Evolutionary conservation across 2,888 invertebrate genomes (phyloP), one percentile per base, ranked within the genome.

Genomic region (Conistra vaccinii): DNA sequence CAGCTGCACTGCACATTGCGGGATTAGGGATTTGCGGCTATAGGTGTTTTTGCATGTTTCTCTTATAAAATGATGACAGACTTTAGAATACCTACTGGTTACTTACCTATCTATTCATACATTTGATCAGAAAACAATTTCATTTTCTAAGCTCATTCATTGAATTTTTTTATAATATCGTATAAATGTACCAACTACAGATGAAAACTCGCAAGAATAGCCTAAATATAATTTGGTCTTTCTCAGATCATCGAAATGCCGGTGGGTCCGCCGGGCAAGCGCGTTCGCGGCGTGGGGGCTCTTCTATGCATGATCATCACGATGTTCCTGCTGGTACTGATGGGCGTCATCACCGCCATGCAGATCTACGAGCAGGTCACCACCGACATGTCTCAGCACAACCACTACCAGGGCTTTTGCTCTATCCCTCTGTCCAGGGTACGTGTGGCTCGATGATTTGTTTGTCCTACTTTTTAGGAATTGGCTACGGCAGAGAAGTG

Each of bases 291-390:
- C 0, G 26, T 81, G 29, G 81, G 96, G 97, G 55, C 97, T 97
- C 72, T 89, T 51, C 35, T 91, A 48, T 91, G 89, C 85, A 90
- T 98, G 73, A 97, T 98, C 77, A 91, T 98, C 61, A 97, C 98
- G 23, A 97, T 98, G 2, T 91, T 98, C 45, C 92, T 98, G 75
- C 97, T 98, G 35, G 97, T 98, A 89, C 97, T 98, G 78, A 97
- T 98, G 89, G 98, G 98, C 20, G 96, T 98, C 55, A 93, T 97
- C 70, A 97, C 98, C 12, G 98, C 98, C 7, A 97, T 98, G 73
- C 97, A 98, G 90, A 95, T 99, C 70, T 98, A 98, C 94, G 97
- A 97, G 70, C 97, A 98, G 87, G 98, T 98, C 77, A 73, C 77
- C 74, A 70, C 97, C 97, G 73, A 96, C 96, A 92, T 96, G 90